Base-by-base conservation (phyloP, 2,888 invertebrate species). In the Punctoribates punctum region DNA sequence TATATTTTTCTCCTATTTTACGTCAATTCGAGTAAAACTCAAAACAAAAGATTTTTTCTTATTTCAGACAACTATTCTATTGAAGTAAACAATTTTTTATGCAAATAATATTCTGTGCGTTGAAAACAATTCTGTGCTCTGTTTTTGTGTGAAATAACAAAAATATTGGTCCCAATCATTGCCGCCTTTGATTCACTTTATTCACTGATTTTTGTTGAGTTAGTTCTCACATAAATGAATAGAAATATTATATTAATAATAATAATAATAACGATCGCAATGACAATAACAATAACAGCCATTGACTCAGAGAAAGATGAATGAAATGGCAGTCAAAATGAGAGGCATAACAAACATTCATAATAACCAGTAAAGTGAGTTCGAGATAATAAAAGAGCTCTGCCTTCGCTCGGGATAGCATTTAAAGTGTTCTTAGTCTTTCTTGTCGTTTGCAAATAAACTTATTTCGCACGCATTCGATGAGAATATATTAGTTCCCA, bases 281-380 rank as follows among this genome's bases (percentile, higher is more conserved):
- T 48, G 48, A 48, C 48, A 48, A 48, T 48, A 48, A 48, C 48
- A 48, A 48, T 48, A 48, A 48, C 48, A 48, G 48, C 15, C 48
- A 48, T 48, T 48, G 48, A 48, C 48, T 48, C 48, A 48, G 48
- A 48, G 48, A 48, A 48, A 48, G 48, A 48, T 48, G 48, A 48
- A 48, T 48, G 48, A 48, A 48, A 48, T 48, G 48, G 48, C 48
- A 48, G 34, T 34, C 8, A 34, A 8, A 34, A 48, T 48, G 48
- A 48, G 48, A 48, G 48, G 48, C 48, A 48, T 48, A 48, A 48
- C 48, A 48, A 48, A 48, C 48, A 48, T 48, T 48, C 48, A 48
- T 48, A 15, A 48, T 48, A 48, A 48, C 48, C 2, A 48, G 13
- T 15, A 11, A 17, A 48, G 48, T 9, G 48, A 34, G 34, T 34